Percentiles rank a stretch among this genome's conserved stretches.
Conservation (phyloP, 2,113 vertebrate species). For the Manacus vitellinus region DNA sequence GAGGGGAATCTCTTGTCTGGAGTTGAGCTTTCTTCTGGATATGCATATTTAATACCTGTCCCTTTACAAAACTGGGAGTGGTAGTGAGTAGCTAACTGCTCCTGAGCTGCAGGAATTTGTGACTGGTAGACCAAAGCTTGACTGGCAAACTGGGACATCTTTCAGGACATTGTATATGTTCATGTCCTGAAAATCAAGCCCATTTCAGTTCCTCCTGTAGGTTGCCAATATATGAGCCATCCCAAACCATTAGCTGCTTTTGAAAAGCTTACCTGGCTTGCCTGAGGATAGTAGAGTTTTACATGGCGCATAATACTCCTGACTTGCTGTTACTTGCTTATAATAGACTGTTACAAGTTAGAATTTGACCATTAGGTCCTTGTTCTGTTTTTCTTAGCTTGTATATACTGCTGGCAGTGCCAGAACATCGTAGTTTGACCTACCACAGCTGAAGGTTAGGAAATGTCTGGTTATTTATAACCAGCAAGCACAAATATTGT, state of each 20-base stretch:
- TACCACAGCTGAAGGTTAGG: neutral
- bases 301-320: neutral
- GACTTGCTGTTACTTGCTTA: neutral
- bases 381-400: neutral
- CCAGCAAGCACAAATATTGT: neutral
- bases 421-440: neutral
- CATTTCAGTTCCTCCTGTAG: neutral
- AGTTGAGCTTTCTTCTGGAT: neutral
- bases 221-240: neutral
- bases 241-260: neutral
- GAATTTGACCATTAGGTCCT: neutral
- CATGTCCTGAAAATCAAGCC: neutral
- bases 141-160: neutral
- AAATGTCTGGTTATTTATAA: neutral
- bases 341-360: neutral
- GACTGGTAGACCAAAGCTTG: neutral
- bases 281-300: neutral
- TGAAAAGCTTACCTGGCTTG: neutral
- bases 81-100: neutral
- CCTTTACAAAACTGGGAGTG: neutral
- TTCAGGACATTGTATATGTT: neutral
- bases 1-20: neutral
- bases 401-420: neutral
- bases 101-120: neutral
- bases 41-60: rapidly evolving